Base-by-base conservation (phyloP, 2,113 vertebrate genomes). In the Acrocephalus arundinaceus region DNA sequence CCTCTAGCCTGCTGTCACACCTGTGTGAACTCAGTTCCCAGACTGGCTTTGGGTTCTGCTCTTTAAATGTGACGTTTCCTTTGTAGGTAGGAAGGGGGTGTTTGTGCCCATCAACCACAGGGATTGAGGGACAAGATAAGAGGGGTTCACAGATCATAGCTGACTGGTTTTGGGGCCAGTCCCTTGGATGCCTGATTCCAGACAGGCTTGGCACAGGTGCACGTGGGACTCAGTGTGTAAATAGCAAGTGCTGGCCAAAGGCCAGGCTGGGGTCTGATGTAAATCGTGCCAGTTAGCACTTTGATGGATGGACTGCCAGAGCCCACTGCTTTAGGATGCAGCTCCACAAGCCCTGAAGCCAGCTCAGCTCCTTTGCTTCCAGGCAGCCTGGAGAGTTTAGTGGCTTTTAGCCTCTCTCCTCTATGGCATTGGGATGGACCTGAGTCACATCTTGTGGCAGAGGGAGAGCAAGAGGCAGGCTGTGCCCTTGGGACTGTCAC, bases 151-250 rank as follows among this genome's bases (percentile, higher is more conserved):
- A 1, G 41, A 41, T 66, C 58, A 33, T 17, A 74, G 41, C 31
- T 76, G 49, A 5, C 63, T 57, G 2, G 10, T 73, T 68, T 70
- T 37, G 46, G 41, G 43, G 20, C 45, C 3, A 2, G 21, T 82
- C 25, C 37, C 10, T 80, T 0, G 0, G 51, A 39, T 81, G 31
- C 31, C 39, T 84, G 7, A 23, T 74, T 77, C 25, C 37, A 45
- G 37, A 55, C 17, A 31, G 87, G 62, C 62, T 87, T 8, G 0
- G 30, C 1, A 13, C 13, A 22, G 25, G 49, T 61, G 28, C n/a
- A 14, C 0, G 0, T 1, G 3, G 49, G 37, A 54, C 43, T 22
- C 0, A 0, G 22, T 37, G 35, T 65, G 43, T 63, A 54, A 77
- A 61, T 17, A 59, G 33, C 17, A 55, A 89, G 61, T 0, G 0